These are phyloP conservation scores for rabbit (Oryctolagus cuniculus) DNA, from an alignment of 2,113 vertebrate genomes.

Conservation along the genomic window DNA sequence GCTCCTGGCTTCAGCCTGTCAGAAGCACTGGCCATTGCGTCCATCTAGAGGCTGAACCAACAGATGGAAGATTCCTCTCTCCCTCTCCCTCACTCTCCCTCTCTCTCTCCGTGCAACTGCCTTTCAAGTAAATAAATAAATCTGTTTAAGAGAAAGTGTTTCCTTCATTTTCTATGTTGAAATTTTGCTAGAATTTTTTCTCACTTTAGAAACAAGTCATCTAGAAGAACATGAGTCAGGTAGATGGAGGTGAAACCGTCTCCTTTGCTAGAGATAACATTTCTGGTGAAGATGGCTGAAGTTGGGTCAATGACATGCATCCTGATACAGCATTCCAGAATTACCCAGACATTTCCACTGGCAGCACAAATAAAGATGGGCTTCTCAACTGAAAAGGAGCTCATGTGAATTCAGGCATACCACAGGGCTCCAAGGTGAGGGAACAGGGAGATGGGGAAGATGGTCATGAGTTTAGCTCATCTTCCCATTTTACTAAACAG, in stretches of 20 bases:
- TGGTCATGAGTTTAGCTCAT: neutral
- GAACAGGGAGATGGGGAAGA: neutral
- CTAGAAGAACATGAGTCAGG: neutral
- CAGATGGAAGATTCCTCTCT: too few relatives aligned
- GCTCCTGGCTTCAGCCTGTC: too few relatives aligned
- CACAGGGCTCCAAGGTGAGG: neutral
- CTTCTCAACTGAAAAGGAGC: neutral
- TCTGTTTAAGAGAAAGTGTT: neutral
- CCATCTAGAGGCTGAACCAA: too few relatives aligned
- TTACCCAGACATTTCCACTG: neutral
- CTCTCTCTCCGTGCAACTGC: too few relatives aligned
- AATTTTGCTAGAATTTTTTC: neutral
- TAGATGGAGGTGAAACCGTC: neutral
- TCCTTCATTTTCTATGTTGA: slow-evolving; percentile 2
- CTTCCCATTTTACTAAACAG: neutral
- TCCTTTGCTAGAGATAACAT: neutral
- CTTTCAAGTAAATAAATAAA: too few relatives aligned
- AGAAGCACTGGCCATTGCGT: too few relatives aligned
- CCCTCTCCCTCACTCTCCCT: too few relatives aligned
- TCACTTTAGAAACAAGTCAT: neutral
- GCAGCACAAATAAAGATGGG: neutral
- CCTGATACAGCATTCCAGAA: neutral
- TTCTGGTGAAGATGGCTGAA: neutral
- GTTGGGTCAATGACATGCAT: neutral
- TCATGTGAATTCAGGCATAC: neutral